Percentiles rank a stretch among this genome's conserved stretches.
phyloP scores from a whole-genome alignment of 2,797 vertebrate species.

The Poeciliopsis infans region DNA sequence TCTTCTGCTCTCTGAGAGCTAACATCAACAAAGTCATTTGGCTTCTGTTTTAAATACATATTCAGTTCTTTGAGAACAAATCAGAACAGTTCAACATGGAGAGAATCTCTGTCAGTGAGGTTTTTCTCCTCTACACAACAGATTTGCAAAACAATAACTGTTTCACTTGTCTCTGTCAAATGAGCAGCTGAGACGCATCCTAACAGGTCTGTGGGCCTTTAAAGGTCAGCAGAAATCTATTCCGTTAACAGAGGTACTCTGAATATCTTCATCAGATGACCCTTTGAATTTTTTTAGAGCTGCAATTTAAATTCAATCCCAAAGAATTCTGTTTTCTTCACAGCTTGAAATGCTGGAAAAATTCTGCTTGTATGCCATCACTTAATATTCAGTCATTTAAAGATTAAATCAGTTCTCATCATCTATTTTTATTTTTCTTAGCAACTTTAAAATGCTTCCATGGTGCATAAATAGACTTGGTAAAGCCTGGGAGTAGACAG shows the following conservation, averaged over 20 bases:
- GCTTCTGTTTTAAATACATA: background rate
- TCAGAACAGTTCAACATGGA: background rate
- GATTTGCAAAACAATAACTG: too few relatives aligned
- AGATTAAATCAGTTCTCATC: conserved; percentile 26
- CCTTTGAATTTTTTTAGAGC: conserved; percentile 8
- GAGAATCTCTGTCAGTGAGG: background rate
- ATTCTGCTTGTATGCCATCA: background rate
- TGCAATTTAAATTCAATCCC: background rate
- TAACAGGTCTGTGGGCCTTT: background rate
- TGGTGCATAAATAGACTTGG: conserved; percentile 69
- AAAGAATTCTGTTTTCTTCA: background rate
- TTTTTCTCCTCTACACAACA: too few relatives aligned
- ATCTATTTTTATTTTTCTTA: conserved; percentile 30
- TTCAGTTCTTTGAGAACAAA: background rate
- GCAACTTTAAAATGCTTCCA: conserved; percentile 66
- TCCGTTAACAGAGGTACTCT: conserved; percentile 21
- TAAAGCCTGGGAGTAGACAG: conserved; percentile 56
- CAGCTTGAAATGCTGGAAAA: conserved; percentile 1
- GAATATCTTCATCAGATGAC: conserved; percentile 8
- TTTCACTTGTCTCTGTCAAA: too few relatives aligned
- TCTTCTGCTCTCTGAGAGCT: background rate
- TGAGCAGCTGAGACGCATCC: background rate
- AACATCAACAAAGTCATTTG: background rate
- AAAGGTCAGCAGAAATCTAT: conserved; percentile 21
- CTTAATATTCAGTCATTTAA: conserved; percentile 2